Conservation (phyloP, 1,140 invertebrate species). For the Ceratina calcarata region DNA sequence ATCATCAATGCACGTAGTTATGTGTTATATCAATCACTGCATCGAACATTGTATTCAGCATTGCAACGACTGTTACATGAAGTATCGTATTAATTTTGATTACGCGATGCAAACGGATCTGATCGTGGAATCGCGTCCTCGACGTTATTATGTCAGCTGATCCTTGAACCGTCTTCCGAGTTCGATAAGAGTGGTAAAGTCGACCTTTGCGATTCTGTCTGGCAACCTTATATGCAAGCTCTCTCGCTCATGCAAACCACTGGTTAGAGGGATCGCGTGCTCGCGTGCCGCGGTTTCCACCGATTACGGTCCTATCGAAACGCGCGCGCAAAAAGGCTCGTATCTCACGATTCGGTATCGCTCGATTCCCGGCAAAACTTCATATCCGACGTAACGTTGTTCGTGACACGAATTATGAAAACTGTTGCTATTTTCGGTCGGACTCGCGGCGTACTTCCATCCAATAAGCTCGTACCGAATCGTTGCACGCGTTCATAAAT, state of each 20-base stretch:
- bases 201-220: neutral
- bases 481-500: no score
- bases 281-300: slow-evolving; percentile 7
- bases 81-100: no score
- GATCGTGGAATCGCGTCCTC: no score
- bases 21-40: no score
- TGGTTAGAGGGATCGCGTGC: slow-evolving; percentile 29
- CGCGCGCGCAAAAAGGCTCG: slow-evolving; percentile 12
- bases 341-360: slow-evolving; percentile 29
- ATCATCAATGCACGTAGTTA: no score
- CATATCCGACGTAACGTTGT: neutral
- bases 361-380: slow-evolving; percentile 10
- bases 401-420: slow-evolving; percentile 30
- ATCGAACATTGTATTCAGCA: no score
- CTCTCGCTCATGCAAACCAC: slow-evolving; percentile 10
- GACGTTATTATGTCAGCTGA: no score
- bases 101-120: no score
- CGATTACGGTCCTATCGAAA: slow-evolving; percentile 37
- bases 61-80: no score
- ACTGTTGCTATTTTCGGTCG: neutral
- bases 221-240: neutral
- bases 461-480: neutral
- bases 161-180: no score
- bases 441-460: neutral
- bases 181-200: neutral